A percentile compares a stretch with the other conserved stretches of the same genome.
phyloP scores from a whole-genome alignment of 2,888 invertebrate species.

The Polylopha cassiicola region DNA sequence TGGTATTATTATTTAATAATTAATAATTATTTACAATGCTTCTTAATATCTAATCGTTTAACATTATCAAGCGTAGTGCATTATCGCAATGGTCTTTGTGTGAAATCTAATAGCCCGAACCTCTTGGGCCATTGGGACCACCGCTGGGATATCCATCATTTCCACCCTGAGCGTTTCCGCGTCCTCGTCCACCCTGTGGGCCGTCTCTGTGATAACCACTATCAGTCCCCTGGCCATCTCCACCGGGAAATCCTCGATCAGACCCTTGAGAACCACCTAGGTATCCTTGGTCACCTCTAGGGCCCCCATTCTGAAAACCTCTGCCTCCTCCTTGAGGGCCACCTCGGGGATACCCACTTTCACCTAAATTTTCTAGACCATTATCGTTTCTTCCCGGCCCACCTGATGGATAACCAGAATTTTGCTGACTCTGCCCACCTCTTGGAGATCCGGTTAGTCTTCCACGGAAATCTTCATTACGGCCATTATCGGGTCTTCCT shows the following conservation, averaged over 20 bases:
- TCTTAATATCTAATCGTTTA: conserved; percentile 15
- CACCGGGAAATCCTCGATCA: no score
- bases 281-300: no score
- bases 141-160: conserved; percentile 62
- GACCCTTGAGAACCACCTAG: no score
- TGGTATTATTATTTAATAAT: conserved; percentile 17
- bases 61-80: conserved; percentile 13
- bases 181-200: conserved; percentile 17
- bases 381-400: conserved; percentile 29
- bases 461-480: conserved; percentile 17
- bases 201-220: no score
- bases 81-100: conserved; percentile 6
- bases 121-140: conserved; percentile 58
- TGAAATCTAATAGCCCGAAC: conserved; percentile 57
- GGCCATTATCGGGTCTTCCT: conserved; percentile 26
- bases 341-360: conserved; percentile 24
- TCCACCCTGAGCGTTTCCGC: conserved; percentile 27
- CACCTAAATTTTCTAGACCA: conserved; percentile 21
- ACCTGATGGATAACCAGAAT: conserved; percentile 41
- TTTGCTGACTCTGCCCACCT: conserved; percentile 24
- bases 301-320: no score
- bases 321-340: conserved; percentile 11
- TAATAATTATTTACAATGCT: conserved; percentile 23
- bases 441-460: conserved; percentile 17
- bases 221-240: no score